These are phyloP conservation scores for Athripsodes cinereus DNA, from an alignment of 2,888 invertebrate species.

Conservation along the genomic window DNA sequence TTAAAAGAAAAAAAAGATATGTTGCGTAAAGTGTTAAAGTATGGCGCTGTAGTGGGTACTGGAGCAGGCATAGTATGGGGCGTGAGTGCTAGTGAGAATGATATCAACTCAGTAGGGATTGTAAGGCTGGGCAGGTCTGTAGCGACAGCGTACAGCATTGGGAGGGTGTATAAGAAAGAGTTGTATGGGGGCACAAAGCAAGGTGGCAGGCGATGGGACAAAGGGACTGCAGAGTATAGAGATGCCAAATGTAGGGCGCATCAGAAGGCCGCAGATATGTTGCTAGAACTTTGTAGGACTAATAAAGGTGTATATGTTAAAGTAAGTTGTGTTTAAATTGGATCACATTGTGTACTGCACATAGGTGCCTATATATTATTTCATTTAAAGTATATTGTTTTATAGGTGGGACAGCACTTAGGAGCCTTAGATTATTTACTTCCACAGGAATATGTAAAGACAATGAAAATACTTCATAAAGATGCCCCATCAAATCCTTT, in stretches of 20 bases:
- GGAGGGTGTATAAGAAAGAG: conserved; percentile 68
- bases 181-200: conserved; percentile 43
- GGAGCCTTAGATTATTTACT: conserved; percentile 93
- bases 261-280: conserved; percentile 73
- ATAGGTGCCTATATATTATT: too few relatives aligned
- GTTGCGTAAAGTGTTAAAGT: conserved; percentile 20
- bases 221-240: conserved; percentile 59
- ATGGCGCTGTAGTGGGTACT: conserved; percentile 11
- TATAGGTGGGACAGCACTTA: conserved; percentile 79
- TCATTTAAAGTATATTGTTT: conserved; percentile 2
- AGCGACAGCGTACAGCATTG: conserved; percentile 70
- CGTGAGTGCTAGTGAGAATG: conserved; percentile 49
- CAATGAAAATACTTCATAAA: conserved; percentile 86
- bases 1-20: too few relatives aligned
- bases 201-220: conserved; percentile 54
- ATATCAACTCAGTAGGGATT: conserved; percentile 73
- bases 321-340: not conserved
- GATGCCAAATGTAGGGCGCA: conserved; percentile 72
- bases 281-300: conserved; percentile 78
- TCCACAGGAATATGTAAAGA: conserved; percentile 87
- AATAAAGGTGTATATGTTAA: conserved; percentile 98
- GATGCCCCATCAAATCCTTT: conserved; percentile 85
- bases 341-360: too few relatives aligned
- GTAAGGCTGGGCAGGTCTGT: conserved; percentile 85
- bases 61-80: conserved; percentile 14